These are phyloP conservation scores for Origma solitaria DNA, from an alignment of 2,113 vertebrate genomes.

Conservation along the genomic window DNA sequence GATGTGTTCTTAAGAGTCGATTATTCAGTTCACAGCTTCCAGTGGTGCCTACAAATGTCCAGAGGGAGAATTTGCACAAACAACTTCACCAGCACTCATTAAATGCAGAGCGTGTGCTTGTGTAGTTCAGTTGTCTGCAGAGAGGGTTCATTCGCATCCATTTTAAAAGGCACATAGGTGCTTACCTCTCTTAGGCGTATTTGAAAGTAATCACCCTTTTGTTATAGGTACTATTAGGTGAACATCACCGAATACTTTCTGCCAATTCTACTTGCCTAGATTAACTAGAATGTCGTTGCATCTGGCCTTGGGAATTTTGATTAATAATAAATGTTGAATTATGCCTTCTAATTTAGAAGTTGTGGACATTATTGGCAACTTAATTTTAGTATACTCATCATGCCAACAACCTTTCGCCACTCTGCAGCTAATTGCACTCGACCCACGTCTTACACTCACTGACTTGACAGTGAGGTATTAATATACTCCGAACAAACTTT, in stretches of 20 bases:
- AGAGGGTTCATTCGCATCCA: neutral
- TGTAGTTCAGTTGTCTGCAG: neutral
- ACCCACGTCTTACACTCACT: fast-evolving
- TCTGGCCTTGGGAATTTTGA: neutral
- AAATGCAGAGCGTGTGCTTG: neutral
- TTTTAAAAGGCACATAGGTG: neutral
- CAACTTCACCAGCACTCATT: neutral
- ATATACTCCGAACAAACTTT: neutral
- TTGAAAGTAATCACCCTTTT: neutral
- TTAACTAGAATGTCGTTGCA: neutral
- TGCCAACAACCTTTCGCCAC: neutral
- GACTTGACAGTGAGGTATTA: neutral
- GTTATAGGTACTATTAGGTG: neutral
- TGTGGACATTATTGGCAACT: neutral
- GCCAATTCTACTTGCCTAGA: neutral
- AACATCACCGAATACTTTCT: neutral
- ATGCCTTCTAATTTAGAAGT: neutral
- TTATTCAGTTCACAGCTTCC: neutral
- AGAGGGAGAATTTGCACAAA: neutral
- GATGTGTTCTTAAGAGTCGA: neutral
- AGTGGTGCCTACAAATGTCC: neutral
- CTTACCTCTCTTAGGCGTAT: neutral
- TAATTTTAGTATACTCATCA: neutral
- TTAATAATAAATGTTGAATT: neutral
- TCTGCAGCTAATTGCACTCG: neutral